Evolutionary conservation across 2,797 vertebrate species (phyloP), one percentile per base, ranked within the genome.

Genomic region (Onychomys arenicola): DNA sequence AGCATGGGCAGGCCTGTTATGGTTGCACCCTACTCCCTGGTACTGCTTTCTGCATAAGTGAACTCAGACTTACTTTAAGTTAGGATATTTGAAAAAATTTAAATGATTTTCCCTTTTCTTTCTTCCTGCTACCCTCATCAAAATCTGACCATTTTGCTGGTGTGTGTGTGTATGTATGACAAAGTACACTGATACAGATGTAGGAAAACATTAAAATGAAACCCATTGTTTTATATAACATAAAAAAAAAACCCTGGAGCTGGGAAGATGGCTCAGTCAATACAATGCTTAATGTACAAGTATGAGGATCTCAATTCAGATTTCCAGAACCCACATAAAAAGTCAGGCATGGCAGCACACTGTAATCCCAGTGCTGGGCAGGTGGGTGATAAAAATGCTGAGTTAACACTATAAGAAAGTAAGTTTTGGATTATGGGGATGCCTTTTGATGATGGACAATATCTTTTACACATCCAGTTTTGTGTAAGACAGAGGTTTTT

Each of bases 11-110:
- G 71, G 23, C 71, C 71, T 43, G 71, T 75, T 9, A 75, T 9
- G 40, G 37, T 37, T 5, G 5, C 2, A 12, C 37, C 17, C 71
- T 73, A 40, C 71, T 73, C 71, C 21, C 37, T 40, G 71, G 71
- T 46, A 77, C 27, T 43, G 46, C 13, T 32, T 46, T 49, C 75
- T 46, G 25, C 32, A 52, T 83, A 91, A 91, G 43, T 86, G 67
- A 94, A 63, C 83, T 93, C 75, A 69, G 59, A 76, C 32, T 63
- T 92, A 5, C 80, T 97, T 91, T 95, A 95, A 84, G 14, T 93
- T 94, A 61, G 63, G 13, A 8, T 13, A 63, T 46, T 37, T 93
- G n/a, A 89, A 55, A 59, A 27, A 88, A 92, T 49, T 84, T 78
- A 82, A 77, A 6, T 90, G 10, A 11, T 71, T 94, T 83, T 69